Percentiles rank a stretch among this genome's conserved stretches.
These are phyloP conservation scores for Enteromius thamalakanensis DNA, from an alignment of 2,797 vertebrate species.

Conservation along the genomic window DNA sequence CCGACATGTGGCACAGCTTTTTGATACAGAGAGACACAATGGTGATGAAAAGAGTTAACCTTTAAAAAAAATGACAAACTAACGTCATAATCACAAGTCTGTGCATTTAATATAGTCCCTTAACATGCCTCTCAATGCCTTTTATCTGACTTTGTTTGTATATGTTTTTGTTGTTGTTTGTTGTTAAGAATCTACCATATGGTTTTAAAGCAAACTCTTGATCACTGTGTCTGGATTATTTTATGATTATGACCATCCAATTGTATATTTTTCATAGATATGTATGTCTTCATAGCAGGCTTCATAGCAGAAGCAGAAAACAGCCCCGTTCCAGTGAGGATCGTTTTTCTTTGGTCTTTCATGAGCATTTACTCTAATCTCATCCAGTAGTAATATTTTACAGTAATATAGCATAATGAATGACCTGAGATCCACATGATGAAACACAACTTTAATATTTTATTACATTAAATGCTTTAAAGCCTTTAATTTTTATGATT, in stretches of 20 bases:
- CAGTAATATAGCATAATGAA: conserved; percentile 60
- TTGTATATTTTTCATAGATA: not conserved
- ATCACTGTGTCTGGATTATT: not conserved
- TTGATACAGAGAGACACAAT: not conserved
- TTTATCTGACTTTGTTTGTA: not conserved
- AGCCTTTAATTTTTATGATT: not conserved
- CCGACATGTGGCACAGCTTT: conserved; percentile 4
- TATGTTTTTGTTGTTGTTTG: not conserved
- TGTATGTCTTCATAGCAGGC: conserved; percentile 4
- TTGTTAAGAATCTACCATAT: not conserved
- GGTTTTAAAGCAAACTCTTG: not conserved
- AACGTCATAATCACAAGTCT: not conserved
- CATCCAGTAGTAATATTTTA: conserved; percentile 50
- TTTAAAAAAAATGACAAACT: not conserved
- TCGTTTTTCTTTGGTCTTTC: conserved; percentile 55
- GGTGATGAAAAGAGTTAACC: not conserved
- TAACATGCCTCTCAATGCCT: not conserved
- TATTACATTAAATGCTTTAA: conserved; percentile 51
- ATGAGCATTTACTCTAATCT: conserved; percentile 55
- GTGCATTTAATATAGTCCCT: not conserved
- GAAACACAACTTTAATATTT: conserved; percentile 60
- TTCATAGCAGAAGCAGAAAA: conserved; percentile 15
- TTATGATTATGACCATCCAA: not conserved
- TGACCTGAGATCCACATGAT: conserved; percentile 51
- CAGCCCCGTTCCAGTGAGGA: conserved; percentile 7